phyloP scores from a whole-genome alignment of 2,797 vertebrate species.

The Clarias fuscus region DNA sequence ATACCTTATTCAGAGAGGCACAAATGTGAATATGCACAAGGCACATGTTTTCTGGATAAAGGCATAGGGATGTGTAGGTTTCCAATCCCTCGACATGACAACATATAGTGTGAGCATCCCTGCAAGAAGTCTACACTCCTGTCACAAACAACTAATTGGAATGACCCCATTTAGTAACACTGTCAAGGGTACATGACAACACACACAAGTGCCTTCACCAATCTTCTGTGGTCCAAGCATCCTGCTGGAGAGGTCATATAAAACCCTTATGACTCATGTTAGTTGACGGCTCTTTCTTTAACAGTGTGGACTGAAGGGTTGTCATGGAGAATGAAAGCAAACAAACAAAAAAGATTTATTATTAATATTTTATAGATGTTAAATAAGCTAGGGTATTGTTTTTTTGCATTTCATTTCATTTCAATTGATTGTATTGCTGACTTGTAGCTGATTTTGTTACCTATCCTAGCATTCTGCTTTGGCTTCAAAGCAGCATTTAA shows the following conservation, averaged over 20 bases:
- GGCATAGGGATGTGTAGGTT: neutral
- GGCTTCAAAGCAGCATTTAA: neutral
- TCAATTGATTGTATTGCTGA: neutral
- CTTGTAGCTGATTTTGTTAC: neutral
- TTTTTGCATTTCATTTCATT: neutral
- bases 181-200: conserved; percentile 70
- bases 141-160: conserved; percentile 73
- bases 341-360: neutral
- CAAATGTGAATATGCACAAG: neutral
- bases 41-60: conserved; percentile 1
- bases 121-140: conserved; percentile 57
- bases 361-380: neutral
- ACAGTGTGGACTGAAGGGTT: conserved; percentile 25
- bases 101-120: conserved; percentile 54
- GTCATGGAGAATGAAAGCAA: conserved; percentile 6
- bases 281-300: conserved; percentile 67
- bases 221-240: conserved; percentile 71
- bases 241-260: conserved; percentile 71
- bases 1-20: neutral
- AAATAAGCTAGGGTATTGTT: neutral
- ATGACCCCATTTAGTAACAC: conserved; percentile 76
- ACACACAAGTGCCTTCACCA: conserved; percentile 73
- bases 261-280: conserved; percentile 69
- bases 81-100: conserved; percentile 43
- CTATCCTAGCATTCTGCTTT: neutral